Evolutionary conservation across 2,113 vertebrate genomes (phyloP).

Genomic region (Tachysurus vachellii): DNA sequence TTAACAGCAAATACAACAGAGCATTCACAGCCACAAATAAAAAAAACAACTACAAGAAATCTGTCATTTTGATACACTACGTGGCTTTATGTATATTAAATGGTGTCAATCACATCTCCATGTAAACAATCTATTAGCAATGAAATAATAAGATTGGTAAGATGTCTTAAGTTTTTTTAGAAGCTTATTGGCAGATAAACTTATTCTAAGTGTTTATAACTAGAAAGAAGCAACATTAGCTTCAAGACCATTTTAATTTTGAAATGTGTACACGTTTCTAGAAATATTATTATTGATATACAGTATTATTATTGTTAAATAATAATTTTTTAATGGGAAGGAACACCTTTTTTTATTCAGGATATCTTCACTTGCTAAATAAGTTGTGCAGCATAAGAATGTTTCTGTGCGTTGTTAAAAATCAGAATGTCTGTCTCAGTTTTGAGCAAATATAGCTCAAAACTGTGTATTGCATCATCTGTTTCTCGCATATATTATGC

Average conservation of each 20-base stretch:
- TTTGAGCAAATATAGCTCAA: conserved; percentile 10
- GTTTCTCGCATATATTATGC: not conserved
- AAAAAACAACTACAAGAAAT: not conserved
- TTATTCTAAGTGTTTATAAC: not conserved
- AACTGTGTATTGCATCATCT: not conserved
- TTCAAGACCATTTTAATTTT: not conserved
- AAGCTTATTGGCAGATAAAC: not conserved
- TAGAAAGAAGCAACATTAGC: not conserved
- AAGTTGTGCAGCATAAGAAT: not conserved
- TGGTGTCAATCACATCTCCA: not conserved
- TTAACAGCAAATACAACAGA: not conserved
- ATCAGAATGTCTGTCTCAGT: conserved; percentile 21
- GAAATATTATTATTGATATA: not conserved
- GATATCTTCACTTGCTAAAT: not conserved
- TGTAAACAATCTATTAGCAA: not conserved
- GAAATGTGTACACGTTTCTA: not conserved
- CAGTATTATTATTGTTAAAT: not conserved
- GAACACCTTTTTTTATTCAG: not conserved
- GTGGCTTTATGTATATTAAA: not conserved
- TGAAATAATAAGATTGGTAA: not conserved
- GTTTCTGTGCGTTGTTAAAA: conserved; percentile 9
- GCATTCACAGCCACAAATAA: not conserved
- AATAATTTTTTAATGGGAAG: not conserved
- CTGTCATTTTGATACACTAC: not conserved
- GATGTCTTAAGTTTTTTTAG: not conserved